Base-by-base conservation (phyloP, 2,797 vertebrate species). In the Etheostoma nigrum region DNA sequence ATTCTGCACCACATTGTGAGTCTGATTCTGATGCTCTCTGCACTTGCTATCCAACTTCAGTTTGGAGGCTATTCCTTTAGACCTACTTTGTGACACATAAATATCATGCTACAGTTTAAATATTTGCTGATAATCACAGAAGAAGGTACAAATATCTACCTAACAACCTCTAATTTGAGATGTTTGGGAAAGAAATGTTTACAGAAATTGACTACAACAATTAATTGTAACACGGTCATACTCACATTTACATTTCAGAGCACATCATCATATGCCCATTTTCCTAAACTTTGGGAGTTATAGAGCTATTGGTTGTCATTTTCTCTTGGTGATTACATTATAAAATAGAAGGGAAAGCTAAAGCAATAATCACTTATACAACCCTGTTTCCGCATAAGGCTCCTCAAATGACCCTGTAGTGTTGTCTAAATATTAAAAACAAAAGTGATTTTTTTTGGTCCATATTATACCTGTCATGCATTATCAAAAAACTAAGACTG, bases 81-180 rank as follows among this genome's bases (percentile, higher is more conserved):
- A 85, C 83, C 90, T 91, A 88, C 78, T 86, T 86, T 85, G 79
- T 89, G 86, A 93, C 91, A 92, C 89, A 91, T 86, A 93, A 89
- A 92, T 91, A 92, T 93, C 94, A 95, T 96, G 95, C 94, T 94
- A 92, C 88, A 92, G 92, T 92, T 94, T 92, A 95, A 95, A 95
- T 94, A 95, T 90, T 91, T 89, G 82, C 82, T 78, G 88, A 91
- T 88, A 85, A 93, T 91, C 84, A 94, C 91, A 92, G 87, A 88
- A 85, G 83, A 93, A 92, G 83, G 90, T 93, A 95, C 90, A 92
- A 95, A 95, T 93, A 92, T 91, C 88, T 91, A 95, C 83, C 88
- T 88, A 93, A 90, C 92, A 85, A 91, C 85, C 86, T 91, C 85
- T 84, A 91, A 87, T 84, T 85, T 88, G 83, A 90, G 88, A 82